Evolutionary conservation across 2,113 vertebrate species (phyloP).

Genomic region (Pipra filicauda): DNA sequence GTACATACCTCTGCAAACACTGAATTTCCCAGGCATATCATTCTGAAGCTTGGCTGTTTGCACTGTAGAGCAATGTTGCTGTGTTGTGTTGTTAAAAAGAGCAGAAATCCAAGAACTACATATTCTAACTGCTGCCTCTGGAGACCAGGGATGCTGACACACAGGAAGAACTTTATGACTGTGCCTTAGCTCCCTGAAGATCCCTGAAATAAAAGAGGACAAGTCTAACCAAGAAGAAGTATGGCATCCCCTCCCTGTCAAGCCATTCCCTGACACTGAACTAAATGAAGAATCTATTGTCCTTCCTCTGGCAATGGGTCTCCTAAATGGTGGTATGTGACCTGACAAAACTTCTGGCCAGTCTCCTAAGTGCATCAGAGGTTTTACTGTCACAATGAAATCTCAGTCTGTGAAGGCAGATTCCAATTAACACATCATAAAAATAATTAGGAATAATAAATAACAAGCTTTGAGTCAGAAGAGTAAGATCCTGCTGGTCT

Average conservation of each 20-base stretch:
- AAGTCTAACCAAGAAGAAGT: neutral
- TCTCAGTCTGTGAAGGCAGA: neutral
- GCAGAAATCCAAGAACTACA: neutral
- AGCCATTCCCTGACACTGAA: neutral
- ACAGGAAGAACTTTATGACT: neutral
- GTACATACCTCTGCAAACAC: neutral
- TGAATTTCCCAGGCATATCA: neutral
- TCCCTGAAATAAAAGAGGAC: neutral
- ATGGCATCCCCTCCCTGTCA: neutral
- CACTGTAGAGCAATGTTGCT: neutral
- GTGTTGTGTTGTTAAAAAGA: neutral
- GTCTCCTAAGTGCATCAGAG: neutral
- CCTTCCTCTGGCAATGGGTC: neutral
- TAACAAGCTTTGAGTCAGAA: neutral
- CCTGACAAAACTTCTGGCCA: neutral
- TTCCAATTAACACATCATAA: neutral
- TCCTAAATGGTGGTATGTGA: neutral
- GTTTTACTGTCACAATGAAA: neutral
- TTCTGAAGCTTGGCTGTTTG: neutral
- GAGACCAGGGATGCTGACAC: too few species aligned
- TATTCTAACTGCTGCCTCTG: neutral
- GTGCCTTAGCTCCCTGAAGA: neutral
- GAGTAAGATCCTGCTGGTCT: neutral
- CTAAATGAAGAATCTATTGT: neutral
- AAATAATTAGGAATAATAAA: neutral